phyloP scores from a whole-genome alignment of 2,888 invertebrate species.

The Sesia apiformis region DNA sequence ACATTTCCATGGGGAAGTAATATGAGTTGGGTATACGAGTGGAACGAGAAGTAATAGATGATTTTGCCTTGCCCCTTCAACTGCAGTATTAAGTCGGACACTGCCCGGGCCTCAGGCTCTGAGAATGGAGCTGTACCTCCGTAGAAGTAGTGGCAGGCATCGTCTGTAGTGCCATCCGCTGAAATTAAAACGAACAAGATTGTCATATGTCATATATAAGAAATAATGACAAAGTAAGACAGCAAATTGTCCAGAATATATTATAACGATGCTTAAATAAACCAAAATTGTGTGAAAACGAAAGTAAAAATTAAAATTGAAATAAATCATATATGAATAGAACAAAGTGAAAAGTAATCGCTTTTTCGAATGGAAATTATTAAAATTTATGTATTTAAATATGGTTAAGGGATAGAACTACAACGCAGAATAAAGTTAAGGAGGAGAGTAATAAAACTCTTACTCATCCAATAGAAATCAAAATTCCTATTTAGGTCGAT shows the following conservation, averaged over 20 bases:
- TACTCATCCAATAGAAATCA: slow-evolving; percentile 45
- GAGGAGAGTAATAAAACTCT: slow-evolving; percentile 11
- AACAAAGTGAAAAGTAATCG: too few species aligned
- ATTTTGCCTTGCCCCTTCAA: slow-evolving; percentile 28
- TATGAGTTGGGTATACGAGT: slow-evolving; percentile 71
- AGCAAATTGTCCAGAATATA: too few species aligned
- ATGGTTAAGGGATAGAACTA: not conserved
- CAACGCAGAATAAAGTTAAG: too few species aligned
- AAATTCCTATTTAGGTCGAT: slow-evolving; percentile 46
- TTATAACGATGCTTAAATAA: too few species aligned
- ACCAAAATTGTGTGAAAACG: too few species aligned
- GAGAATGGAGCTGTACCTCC: slow-evolving; percentile 65
- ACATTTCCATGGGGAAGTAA: slow-evolving; percentile 58
- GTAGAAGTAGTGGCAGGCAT: slow-evolving; percentile 62
- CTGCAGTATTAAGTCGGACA: slow-evolving; percentile 36
- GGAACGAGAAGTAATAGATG: slow-evolving; percentile 67
- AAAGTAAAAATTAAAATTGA: too few species aligned
- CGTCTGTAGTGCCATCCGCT: slow-evolving; percentile 44
- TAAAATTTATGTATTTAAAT: not conserved
- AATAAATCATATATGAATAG: too few species aligned
- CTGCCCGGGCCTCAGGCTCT: slow-evolving; percentile 61
- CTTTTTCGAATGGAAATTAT: too few species aligned
- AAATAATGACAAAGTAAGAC: too few species aligned
- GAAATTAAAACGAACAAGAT: slow-evolving; percentile 6
- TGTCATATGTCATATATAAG: too few species aligned